These are phyloP conservation scores for Cisticola juncidis DNA, from an alignment of 2,113 vertebrate genomes.

Conservation along the genomic window DNA sequence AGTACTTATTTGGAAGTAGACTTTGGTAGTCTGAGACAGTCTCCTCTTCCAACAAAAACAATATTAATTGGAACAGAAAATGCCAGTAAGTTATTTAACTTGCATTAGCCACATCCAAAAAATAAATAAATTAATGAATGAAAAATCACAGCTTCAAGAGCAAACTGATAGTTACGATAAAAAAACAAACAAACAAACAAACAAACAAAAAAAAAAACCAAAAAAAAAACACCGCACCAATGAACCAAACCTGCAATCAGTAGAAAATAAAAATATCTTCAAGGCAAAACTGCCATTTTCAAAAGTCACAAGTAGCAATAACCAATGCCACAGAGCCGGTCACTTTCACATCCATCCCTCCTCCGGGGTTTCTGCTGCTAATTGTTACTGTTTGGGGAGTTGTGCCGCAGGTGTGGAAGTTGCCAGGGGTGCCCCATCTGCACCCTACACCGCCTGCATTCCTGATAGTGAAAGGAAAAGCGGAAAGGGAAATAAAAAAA, in stretches of 20 bases:
- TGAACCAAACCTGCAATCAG: background rate
- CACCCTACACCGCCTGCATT: background rate
- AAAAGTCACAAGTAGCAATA: background rate
- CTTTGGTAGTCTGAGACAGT: background rate
- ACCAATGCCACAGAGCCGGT: background rate
- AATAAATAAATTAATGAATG: background rate
- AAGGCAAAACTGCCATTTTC: background rate
- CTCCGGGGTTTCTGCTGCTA: background rate
- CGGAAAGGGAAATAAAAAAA: background rate
- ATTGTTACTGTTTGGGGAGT: background rate
- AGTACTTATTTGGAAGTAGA: background rate
- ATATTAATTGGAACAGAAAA: background rate
- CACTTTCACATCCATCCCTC: background rate
- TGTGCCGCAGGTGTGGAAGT: background rate
- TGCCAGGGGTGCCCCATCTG: background rate
- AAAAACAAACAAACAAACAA: background rate
- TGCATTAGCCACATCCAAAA: background rate
- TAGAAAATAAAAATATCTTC: background rate
- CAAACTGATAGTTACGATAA: background rate
- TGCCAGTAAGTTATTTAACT: background rate
- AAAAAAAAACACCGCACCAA: background rate
- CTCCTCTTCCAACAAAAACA: background rate
- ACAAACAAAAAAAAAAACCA: background rate
- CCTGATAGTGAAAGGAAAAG: background rate
- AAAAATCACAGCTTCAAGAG: background rate